These are phyloP conservation scores for Fistularia tabacaria DNA, from an alignment of 2,797 vertebrate species.

Conservation along the genomic window DNA sequence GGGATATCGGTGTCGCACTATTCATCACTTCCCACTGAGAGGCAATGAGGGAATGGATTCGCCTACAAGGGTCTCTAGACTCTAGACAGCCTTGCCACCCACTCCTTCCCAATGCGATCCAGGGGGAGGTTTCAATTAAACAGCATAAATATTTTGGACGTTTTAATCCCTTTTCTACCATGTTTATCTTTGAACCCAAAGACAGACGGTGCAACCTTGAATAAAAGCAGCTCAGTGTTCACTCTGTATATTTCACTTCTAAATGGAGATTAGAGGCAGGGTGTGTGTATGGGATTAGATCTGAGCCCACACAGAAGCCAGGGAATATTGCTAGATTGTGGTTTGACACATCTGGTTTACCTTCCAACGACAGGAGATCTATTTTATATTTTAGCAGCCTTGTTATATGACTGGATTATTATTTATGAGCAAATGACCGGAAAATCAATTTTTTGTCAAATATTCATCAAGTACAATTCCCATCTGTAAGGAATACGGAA, in stretches of 20 bases:
- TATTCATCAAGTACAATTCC: too few species aligned
- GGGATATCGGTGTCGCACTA: slow-evolving; percentile 56
- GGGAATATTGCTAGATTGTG: slow-evolving; percentile 9
- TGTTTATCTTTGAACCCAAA: slow-evolving; percentile 71
- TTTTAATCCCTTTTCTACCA: slow-evolving; percentile 70
- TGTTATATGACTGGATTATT: too few species aligned
- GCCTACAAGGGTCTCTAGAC: slow-evolving; percentile 65
- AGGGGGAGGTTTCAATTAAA: slow-evolving; percentile 77
- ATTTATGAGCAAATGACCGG: too few species aligned
- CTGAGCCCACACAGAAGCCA: slow-evolving; percentile 28
- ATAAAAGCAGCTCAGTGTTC: slow-evolving; percentile 48
- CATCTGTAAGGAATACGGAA: too few species aligned
- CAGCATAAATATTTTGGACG: slow-evolving; percentile 59
- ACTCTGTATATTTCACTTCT: slow-evolving; percentile 52
- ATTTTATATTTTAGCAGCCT: too few species aligned
- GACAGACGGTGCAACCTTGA: slow-evolving; percentile 43
- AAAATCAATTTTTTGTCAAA: too few species aligned
- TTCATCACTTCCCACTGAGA: slow-evolving; percentile 72
- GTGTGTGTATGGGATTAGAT: slow-evolving; percentile 38
- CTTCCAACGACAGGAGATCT: too few species aligned
- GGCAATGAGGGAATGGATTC: slow-evolving; percentile 66
- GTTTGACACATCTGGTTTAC: slow-evolving; percentile 4
- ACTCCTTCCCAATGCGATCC: slow-evolving; percentile 43
- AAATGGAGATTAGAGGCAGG: slow-evolving; percentile 48
- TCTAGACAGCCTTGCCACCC: slow-evolving; percentile 56